Evolutionary conservation across 2,888 invertebrate species (phyloP), one percentile per base, ranked within the genome.

Genomic region (Athalia rosae): DNA sequence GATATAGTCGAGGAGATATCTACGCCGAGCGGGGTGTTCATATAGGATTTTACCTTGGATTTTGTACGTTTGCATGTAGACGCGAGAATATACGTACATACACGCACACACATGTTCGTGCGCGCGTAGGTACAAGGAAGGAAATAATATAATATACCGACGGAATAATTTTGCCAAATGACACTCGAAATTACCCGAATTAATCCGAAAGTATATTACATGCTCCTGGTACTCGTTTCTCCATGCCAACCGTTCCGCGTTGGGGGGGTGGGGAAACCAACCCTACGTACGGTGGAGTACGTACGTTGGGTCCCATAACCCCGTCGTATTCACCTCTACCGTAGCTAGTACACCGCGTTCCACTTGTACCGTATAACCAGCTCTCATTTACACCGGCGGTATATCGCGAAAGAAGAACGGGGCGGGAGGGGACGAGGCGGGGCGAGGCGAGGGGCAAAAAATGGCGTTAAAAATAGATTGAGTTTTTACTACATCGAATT

Each of bases 161-260:
- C 67, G 67, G 67, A 79, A 81, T 81, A 78, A 79, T 80, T 80
- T 69, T 76, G 76, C 78, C 78, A 78, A 81, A 81, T 78, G 81
- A 80, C 79, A 79, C 77, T 78, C 77, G 79, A 79, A 80, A 80
- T 80, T 79, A 79, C 80, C 79, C 76, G 77, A 81, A 80, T 81
- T 81, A 81, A 80, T 80, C 77, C 79, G 76, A 81, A 80, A 79
- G 77, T 77, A 77, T 79, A 81, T 80, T 77, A 66, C 48, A 41
- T 67, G 13, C 56, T 58, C 62, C 76, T 76, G 66, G 64, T 56
- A 64, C 62, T 76, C 62, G 71, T 59, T 64, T 69, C 61, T 64
- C 77, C 77, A 76, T 58, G 58, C 45, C 56, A 28, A 67, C 15
- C 53, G 67, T 50, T 50, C 50, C 15, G 15, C 28, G n/a, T 53